These are phyloP conservation scores for Leuctra nigra DNA, from an alignment of 2,888 invertebrate genomes.

Conservation along the genomic window DNA sequence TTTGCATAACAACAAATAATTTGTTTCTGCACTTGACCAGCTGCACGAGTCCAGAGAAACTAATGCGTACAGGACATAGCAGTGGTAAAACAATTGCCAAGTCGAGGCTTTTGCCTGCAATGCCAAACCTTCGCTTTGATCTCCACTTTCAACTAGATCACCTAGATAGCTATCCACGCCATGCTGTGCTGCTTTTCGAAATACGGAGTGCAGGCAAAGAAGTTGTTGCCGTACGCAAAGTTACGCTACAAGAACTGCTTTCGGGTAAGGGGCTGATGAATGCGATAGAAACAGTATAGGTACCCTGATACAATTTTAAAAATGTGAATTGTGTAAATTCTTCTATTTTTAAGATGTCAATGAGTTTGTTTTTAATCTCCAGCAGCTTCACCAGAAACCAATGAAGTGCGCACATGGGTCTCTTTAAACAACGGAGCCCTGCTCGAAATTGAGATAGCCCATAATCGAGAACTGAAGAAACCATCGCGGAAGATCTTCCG, in stretches of 20 bases:
- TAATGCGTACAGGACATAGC: conserved; percentile 25
- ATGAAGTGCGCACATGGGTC: conserved; percentile 40
- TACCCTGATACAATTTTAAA: background rate
- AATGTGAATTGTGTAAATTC: background rate
- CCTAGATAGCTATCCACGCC: conserved; percentile 39
- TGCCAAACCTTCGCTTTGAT: conserved; percentile 42
- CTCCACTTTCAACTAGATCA: conserved; percentile 43
- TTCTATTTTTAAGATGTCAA: too few species aligned
- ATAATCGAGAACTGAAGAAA: conserved; percentile 39
- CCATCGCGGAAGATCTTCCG: conserved; percentile 39
- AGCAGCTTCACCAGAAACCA: conserved; percentile 34
- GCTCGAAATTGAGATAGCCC: conserved; percentile 39
- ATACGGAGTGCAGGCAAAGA: conserved; percentile 44
- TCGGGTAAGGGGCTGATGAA: conserved; percentile 35
- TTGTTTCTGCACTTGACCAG: conserved; percentile 11
- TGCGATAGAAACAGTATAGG: background rate
- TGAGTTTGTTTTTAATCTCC: background rate
- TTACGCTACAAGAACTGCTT: conserved; percentile 41
- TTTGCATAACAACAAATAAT: background rate
- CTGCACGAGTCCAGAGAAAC: conserved; percentile 23
- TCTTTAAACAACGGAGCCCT: conserved; percentile 41
- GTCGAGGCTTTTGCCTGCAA: conserved; percentile 41
- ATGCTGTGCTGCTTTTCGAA: conserved; percentile 43
- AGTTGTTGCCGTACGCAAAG: conserved; percentile 41
- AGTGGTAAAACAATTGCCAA: conserved; percentile 42